Evolutionary conservation across 1,140 invertebrate genomes (phyloP), one percentile per base, ranked within the genome.

Genomic region (Pollicipes pollicipes): DNA sequence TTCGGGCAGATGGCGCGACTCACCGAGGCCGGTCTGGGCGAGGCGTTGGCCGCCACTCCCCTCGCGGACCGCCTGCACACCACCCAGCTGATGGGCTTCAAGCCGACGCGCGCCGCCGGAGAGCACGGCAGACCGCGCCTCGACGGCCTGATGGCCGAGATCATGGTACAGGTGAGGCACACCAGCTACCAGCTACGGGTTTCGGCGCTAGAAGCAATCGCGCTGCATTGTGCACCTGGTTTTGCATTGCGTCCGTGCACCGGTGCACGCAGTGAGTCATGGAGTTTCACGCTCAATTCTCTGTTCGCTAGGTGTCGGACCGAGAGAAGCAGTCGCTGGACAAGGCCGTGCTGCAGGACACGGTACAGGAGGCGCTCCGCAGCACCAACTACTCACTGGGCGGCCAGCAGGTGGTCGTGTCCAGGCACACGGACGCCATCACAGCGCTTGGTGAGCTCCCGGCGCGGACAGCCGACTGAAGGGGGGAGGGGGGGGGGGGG

Each of bases 61-160:
- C 29, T 75, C 16, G 70, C 67, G 16, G 64, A 72, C 13, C 64
- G 31, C 27, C 31, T 66, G 30, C 45, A 70, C 27, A 66, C 35
- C 16, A 29, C 28, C 13, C 4, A 27, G 3, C 64, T 70, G 21
- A 37, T 70, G 30, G 64, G 28, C 45, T 58, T 58, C 45, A 24
- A 3, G 45, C 13, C 13, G 45, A 58, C 45, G 10, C 13, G 2
- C 2, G 45, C 45, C 2, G 45, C 6, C 6, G 45, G 45, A 2
- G 6, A 3, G 45, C 45, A 10, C 6, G 45, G 45, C 45, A 10
- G 8, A 21, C 45, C 45, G 2, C 45, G 45, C 45, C 45, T 58
- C 13, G 28, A 70, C 26, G 74, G 74, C 1, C 66, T 75, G n/a
- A 70, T 75, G 63, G 74, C 72, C 28, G 74, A 75, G 26, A 16